Evolutionary conservation across 53 echinoderm and acorn worm genomes (phyloP).

Genomic region (Arbacia lixula): DNA sequence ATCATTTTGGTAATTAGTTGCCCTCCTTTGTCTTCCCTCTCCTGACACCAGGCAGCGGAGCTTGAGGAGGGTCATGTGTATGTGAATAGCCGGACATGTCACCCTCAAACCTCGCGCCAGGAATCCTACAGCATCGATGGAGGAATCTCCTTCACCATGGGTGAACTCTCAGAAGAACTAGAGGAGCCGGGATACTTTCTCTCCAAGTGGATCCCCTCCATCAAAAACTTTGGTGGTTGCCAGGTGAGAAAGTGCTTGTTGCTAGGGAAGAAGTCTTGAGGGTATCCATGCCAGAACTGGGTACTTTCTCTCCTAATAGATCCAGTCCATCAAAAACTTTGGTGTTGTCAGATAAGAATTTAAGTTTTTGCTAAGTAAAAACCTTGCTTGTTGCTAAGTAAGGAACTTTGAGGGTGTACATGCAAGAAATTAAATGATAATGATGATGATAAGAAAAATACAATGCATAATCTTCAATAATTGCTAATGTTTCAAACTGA

Average conservation of each 20-base stretch:
- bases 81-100: slow-evolving; percentile 86
- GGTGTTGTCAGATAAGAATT: slow-evolving; percentile 87
- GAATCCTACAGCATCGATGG: slow-evolving; percentile 79
- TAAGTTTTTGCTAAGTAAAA: no score
- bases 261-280: slow-evolving; percentile 2
- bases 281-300: slow-evolving; percentile 78
- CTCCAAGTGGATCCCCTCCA: slow-evolving; percentile 77
- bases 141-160: slow-evolving; percentile 51
- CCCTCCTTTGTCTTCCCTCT: no score
- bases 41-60: slow-evolving; percentile 93
- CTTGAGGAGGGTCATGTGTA: slow-evolving; percentile 76
- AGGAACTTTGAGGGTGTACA: no score
- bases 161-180: slow-evolving; percentile 68
- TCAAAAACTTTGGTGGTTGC: slow-evolving; percentile 87
- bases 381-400: no score
- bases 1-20: no score
- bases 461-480: no score
- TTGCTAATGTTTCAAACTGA: no score
- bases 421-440: no score
- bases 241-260: slow-evolving; percentile 64
- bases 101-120: slow-evolving; percentile 66
- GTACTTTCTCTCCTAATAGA: slow-evolving; percentile 61
- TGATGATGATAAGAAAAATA: no score
- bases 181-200: slow-evolving; percentile 82
- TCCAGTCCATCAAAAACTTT: slow-evolving; percentile 71